These are phyloP conservation scores for Drosophila repleta DNA, from an alignment of 1,140 invertebrate genomes.

Conservation along the genomic window DNA sequence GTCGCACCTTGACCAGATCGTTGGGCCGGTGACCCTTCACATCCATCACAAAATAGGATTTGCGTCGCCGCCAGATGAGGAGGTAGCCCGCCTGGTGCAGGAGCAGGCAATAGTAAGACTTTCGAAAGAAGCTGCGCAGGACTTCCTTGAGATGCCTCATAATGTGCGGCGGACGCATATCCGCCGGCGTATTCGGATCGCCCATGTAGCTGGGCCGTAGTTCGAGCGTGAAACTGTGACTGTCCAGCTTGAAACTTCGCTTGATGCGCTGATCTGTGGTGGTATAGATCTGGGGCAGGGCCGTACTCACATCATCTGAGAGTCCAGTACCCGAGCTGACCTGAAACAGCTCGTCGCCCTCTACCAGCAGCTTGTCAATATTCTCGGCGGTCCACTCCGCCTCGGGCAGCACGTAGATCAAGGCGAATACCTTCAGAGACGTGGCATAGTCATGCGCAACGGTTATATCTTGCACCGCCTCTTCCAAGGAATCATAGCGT, in stretches of 20 bases:
- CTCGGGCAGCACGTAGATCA: conserved; percentile 70
- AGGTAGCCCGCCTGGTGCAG: conserved; percentile 44
- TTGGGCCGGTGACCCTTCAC: conserved; percentile 39
- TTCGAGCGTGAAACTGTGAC: conserved; percentile 62
- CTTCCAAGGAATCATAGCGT: background rate
- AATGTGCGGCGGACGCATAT: conserved; percentile 16
- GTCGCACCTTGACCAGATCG: conserved; percentile 21
- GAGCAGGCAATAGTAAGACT: conserved; percentile 57
- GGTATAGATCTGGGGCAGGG: conserved; percentile 8
- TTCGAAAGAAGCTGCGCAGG: conserved; percentile 54
- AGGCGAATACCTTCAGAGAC: conserved; percentile 69
- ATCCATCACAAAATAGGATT: conserved; percentile 61
- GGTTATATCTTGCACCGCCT: background rate
- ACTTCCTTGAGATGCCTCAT: conserved; percentile 42
- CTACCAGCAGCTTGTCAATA: conserved; percentile 57
- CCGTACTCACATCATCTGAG: background rate
- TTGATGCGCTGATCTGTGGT: conserved; percentile 38
- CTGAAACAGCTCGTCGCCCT: conserved; percentile 51
- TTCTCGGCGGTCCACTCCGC: conserved; percentile 60
- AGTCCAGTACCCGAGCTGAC: conserved; percentile 24
- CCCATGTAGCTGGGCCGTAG: conserved; percentile 47
- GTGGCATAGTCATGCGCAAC: conserved; percentile 34
- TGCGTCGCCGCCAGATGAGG: conserved; percentile 60
- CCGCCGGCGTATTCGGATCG: background rate
- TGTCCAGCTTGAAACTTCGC: conserved; percentile 59